Percentiles rank a stretch among this genome's conserved stretches.
Conservation (phyloP, 2,888 invertebrate genomes). For the Tuta absoluta region DNA sequence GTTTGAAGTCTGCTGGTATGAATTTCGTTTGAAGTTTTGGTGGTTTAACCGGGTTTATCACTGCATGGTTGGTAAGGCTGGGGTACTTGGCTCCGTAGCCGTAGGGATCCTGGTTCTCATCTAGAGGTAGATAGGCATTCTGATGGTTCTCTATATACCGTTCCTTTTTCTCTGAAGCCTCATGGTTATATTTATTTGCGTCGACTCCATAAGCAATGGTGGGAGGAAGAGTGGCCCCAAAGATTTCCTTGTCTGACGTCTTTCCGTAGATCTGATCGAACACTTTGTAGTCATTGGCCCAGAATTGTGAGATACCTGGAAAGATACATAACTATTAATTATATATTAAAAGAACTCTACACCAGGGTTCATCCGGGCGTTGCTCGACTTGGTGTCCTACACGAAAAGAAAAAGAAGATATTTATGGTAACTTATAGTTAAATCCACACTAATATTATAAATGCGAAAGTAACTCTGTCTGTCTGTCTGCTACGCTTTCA, state of each 20-base stretch:
- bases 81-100: slow-evolving; percentile 50
- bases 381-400: too few species aligned
- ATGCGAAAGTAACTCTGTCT: too few species aligned
- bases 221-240: slow-evolving; percentile 58
- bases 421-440: too few species aligned
- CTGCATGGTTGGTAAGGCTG: slow-evolving; percentile 41
- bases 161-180: slow-evolving; percentile 60
- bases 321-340: slow-evolving; percentile 30
- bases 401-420: too few species aligned
- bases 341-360: not conserved
- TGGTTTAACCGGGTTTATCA: slow-evolving; percentile 40
- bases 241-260: slow-evolving; percentile 70
- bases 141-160: slow-evolving; percentile 40
- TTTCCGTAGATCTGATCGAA: slow-evolving; percentile 71
- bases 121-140: slow-evolving; percentile 42
- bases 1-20: slow-evolving; percentile 58
- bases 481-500: too few species aligned
- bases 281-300: slow-evolving; percentile 70
- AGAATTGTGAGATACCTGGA: slow-evolving; percentile 66
- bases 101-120: slow-evolving; percentile 43
- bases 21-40: slow-evolving; percentile 52
- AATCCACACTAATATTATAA: too few species aligned
- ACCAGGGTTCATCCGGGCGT: too few species aligned
- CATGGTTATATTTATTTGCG: slow-evolving; percentile 40
- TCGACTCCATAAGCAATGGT: slow-evolving; percentile 43